These are phyloP conservation scores for Panzeria rudis DNA, from an alignment of 2,888 invertebrate genomes.

Conservation along the genomic window DNA sequence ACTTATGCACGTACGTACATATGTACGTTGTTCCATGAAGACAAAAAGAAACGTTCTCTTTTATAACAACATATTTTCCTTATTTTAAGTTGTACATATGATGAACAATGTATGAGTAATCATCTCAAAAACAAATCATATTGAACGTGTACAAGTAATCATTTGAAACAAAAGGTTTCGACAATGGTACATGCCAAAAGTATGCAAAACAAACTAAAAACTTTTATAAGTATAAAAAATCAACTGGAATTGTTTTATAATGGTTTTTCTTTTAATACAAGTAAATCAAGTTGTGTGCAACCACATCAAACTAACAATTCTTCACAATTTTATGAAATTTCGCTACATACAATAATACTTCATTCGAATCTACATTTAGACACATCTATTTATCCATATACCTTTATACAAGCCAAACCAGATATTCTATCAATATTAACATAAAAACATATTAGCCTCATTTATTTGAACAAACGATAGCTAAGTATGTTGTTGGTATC, in stretches of 20 bases:
- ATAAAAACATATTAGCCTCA: constrained; percentile 42
- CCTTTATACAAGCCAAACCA: constrained; percentile 22
- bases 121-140: constrained; percentile 43
- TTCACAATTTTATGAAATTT: neutral
- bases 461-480: constrained; percentile 21
- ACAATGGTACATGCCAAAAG: constrained; percentile 28
- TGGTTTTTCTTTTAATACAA: constrained; percentile 48
- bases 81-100: neutral
- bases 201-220: constrained; percentile 4
- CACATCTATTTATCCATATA: neutral
- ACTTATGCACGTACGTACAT: too few relatives aligned
- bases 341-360: neutral
- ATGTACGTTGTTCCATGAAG: constrained; percentile 22
- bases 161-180: constrained; percentile 4
- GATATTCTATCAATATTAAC: constrained; percentile 35
- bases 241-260: constrained; percentile 49
- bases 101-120: constrained; percentile 39
- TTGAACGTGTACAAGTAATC: neutral
- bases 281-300: constrained; percentile 49
- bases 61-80: neutral
- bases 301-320: constrained; percentile 22
- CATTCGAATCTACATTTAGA: neutral
- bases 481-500: neutral
- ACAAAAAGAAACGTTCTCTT: constrained; percentile 5
- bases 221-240: constrained; percentile 31